A percentile compares a stretch with the other conserved stretches of the same genome.
phyloP scores from a whole-genome alignment of 2,888 invertebrate genomes.

The Dendrolimus pini region DNA sequence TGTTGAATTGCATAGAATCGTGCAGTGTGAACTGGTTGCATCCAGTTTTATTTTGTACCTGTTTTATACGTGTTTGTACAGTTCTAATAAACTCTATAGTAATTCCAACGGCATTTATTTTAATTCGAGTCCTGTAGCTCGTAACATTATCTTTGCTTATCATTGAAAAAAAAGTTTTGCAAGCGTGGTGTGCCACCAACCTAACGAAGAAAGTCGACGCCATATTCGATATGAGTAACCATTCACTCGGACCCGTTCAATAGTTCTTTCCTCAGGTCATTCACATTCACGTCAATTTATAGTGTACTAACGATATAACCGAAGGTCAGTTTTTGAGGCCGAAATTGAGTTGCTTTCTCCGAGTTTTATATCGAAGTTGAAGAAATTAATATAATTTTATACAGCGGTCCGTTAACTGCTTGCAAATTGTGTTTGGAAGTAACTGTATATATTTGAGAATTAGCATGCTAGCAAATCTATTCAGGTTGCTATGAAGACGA shows the following conservation, averaged over 20 bases:
- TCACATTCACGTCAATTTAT: neutral
- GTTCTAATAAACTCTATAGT: too few species aligned
- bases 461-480: too few species aligned
- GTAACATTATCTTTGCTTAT: neutral
- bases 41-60: too few species aligned
- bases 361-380: neutral
- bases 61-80: too few species aligned
- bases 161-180: too few species aligned
- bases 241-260: neutral
- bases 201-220: neutral
- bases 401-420: neutral
- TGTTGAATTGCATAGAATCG: too few species aligned
- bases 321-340: neutral
- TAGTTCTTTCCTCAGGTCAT: neutral
- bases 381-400: neutral
- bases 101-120: too few species aligned
- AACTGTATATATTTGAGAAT: neutral
- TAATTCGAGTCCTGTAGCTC: too few species aligned
- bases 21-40: too few species aligned
- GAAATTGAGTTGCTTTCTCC: neutral
- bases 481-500: too few species aligned
- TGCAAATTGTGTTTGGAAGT: neutral
- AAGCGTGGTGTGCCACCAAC: neutral
- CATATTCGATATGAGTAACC: neutral
- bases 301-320: neutral